Evolutionary conservation across 23 tunicate species (phyloP).

Genomic region (Trididemnum miniatum): DNA sequence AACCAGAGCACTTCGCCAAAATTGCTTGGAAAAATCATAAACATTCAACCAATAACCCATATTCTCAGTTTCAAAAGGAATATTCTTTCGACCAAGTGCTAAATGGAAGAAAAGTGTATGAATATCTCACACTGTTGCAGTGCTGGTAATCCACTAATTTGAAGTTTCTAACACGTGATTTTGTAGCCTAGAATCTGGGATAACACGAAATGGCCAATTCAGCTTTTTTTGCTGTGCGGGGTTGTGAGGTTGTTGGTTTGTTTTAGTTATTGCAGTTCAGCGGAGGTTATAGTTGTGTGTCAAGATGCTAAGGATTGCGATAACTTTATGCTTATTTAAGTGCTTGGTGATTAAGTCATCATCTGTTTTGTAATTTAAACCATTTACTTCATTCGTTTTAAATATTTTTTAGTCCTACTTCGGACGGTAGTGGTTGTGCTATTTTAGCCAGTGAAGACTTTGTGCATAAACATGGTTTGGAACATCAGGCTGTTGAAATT

Average conservation of each 20-base stretch:
- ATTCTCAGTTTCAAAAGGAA: conserved; percentile 97
- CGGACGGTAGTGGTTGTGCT: conserved; percentile 98
- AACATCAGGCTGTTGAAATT: conserved; percentile 97
- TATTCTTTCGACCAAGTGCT: conserved; percentile 77
- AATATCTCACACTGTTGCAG: conserved; percentile 83
- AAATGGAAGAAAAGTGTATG: conserved; percentile 75
- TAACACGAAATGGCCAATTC: too few species aligned
- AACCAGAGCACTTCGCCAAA: conserved; percentile 92
- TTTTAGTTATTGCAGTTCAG: too few species aligned
- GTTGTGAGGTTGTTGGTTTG: too few species aligned
- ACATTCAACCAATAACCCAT: conserved; percentile 97
- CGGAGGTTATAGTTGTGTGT: too few species aligned
- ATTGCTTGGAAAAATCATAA: conserved; percentile 97
- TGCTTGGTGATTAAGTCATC: too few species aligned
- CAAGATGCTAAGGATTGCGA: too few species aligned
- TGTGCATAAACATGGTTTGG: conserved; percentile 74
- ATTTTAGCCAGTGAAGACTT: conserved; percentile 90
- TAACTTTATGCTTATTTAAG: too few species aligned
- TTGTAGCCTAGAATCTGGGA: too few species aligned
- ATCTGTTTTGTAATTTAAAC: too few species aligned
- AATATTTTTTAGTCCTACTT: conserved; percentile 82
- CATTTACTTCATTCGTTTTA: too few species aligned
- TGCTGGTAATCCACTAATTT: conserved; percentile 96
- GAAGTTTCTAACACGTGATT: too few species aligned
- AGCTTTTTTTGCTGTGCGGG: too few species aligned